A percentile compares a stretch with the other conserved stretches of the same genome.
phyloP scores from a whole-genome alignment of 2,888 invertebrate genomes.

The Eupithecia vulgata region DNA sequence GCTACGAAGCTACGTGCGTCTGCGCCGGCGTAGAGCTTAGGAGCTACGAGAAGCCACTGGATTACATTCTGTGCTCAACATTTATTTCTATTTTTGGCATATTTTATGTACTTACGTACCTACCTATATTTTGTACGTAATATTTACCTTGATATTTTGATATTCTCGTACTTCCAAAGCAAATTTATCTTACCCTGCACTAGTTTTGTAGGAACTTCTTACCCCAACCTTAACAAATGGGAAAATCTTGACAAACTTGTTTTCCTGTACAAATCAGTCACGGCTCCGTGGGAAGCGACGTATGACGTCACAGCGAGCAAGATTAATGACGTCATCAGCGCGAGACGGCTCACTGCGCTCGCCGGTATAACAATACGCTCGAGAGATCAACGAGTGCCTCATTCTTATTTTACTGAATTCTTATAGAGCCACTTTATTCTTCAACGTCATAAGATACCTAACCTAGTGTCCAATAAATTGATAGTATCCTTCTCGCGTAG shows the following conservation, averaged over 20 bases:
- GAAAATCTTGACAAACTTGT: constrained; percentile 24
- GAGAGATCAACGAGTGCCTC: constrained; percentile 21
- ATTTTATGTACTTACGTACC: background rate
- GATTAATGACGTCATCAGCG: constrained; percentile 46
- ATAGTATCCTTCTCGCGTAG: background rate
- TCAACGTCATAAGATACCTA: background rate
- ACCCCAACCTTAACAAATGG: constrained; percentile 8
- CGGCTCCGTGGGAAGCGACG: constrained; percentile 22
- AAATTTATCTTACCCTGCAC: background rate
- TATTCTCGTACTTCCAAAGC: background rate
- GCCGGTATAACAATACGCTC: constrained; percentile 2
- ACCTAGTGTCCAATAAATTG: background rate
- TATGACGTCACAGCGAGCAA: constrained; percentile 42
- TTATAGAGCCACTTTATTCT: background rate
- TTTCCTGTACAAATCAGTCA: constrained; percentile 23
- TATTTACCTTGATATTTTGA: background rate
- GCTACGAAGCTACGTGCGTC: background rate
- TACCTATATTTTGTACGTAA: background rate
- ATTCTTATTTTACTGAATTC: background rate
- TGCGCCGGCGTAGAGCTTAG: background rate
- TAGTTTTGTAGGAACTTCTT: background rate
- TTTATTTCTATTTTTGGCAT: background rate
- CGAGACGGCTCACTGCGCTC: constrained; percentile 37
- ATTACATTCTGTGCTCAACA: background rate
- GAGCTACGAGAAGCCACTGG: background rate